Base-by-base conservation (phyloP, 2,797 vertebrate species). In the Lophotriccus pileatus region DNA sequence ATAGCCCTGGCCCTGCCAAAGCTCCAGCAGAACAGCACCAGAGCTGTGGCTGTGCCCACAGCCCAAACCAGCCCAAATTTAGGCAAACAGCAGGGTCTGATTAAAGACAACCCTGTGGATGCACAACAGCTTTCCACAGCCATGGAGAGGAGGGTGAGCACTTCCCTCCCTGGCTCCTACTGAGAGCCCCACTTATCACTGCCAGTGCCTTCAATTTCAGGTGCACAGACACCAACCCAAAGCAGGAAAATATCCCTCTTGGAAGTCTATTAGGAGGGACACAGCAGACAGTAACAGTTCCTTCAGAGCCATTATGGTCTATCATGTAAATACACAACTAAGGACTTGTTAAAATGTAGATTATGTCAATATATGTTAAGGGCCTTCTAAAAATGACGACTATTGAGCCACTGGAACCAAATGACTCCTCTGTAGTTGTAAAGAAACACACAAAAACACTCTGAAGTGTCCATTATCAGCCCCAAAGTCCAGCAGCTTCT, bases 341-440 rank as follows among this genome's bases (percentile, higher is more conserved):
- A 90, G 59, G n/a, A 68, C 58, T 75, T 68, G 59, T 81, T 94
- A 92, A 95, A 94, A 96, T 90, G 88, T 39, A 84, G 58, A 46
- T 32, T 46, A 59, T 2, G 1, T 27, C 36, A 64, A 46, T 27
- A 66, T 5, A 46, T 27, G 46, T n/a, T 32, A 16, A 46, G 10
- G 30, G 27, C 39, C 30, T 78, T 78, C 62, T 94, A 49, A 69
- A 95, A 93, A 94, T 44, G 73, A 67, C 46, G 22, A 59, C 80
- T 77, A 81, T 12, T 77, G 78, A 94, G 73, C 73, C 75, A 44
- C 34, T 43, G 63, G 69, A 94, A 77, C n/a, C 1, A 1, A 82
- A 69, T 4, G 53, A 41, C 39, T 93, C 58, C 73, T 89, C 82
- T 41, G 73, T 84, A 95, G 76, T 60, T 75, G 41, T 55, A 95